Conservation (phyloP, 2,113 vertebrate species). For the Anoura caudifer region DNA sequence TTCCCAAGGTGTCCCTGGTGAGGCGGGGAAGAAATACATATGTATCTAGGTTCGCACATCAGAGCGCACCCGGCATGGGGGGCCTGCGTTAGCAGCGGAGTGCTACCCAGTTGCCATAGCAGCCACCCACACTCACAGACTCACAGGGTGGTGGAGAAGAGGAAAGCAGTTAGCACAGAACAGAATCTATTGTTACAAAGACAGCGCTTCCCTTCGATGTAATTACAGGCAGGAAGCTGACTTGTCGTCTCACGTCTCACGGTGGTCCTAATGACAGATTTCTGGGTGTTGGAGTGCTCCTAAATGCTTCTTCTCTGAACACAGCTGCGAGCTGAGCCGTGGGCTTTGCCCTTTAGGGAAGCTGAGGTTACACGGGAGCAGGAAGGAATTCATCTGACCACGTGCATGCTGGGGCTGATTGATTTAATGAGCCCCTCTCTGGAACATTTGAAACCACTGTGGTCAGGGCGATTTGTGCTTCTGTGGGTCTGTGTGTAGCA, state of each 20-base stretch:
- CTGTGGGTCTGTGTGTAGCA: not conserved
- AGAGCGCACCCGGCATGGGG: slow-evolving; percentile 60
- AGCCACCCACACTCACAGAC: slow-evolving; percentile 76
- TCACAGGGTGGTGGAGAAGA: not conserved
- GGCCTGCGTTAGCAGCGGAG: slow-evolving; percentile 66
- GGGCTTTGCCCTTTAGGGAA: not conserved
- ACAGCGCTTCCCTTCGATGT: slow-evolving; percentile 55
- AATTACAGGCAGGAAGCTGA: slow-evolving; percentile 45
- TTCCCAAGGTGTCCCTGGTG: slow-evolving; percentile 32
- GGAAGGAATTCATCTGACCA: not conserved
- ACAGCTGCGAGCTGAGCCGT: not conserved
- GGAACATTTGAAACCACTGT: not conserved
- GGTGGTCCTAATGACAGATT: not conserved
- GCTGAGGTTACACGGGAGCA: not conserved
- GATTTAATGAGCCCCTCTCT: not conserved
- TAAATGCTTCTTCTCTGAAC: not conserved
- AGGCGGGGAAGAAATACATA: slow-evolving; percentile 55
- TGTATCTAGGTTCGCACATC: slow-evolving; percentile 65
- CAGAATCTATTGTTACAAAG: slow-evolving; percentile 77
- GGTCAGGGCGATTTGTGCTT: not conserved
- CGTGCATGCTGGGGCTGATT: not conserved
- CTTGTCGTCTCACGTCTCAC: not conserved
- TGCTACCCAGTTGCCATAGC: slow-evolving; percentile 82
- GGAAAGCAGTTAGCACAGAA: slow-evolving; percentile 52
- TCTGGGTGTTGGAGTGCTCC: not conserved